A percentile compares a stretch with the other conserved stretches of the same genome.
phyloP scores from a whole-genome alignment of 1,140 invertebrate species.

The Diorhabda carinulata region DNA sequence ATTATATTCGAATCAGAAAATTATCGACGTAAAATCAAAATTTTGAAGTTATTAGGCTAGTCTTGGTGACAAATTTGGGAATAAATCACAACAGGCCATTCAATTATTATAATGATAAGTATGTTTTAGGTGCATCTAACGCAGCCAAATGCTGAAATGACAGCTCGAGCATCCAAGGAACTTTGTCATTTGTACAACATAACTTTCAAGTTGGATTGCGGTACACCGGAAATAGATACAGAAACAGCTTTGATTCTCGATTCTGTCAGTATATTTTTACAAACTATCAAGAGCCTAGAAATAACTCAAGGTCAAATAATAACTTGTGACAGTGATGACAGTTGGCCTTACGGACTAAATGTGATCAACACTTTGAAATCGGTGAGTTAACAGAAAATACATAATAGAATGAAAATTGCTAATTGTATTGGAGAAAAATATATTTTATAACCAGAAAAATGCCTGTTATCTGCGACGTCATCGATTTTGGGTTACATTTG shows the following conservation, averaged over 20 bases:
- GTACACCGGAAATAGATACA: neutral
- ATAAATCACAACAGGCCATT: no score
- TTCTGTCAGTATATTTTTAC: slow-evolving; percentile 54
- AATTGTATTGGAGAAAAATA: no score
- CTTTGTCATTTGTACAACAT: slow-evolving; percentile 5
- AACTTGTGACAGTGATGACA: slow-evolving; percentile 62
- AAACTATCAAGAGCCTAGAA: slow-evolving; percentile 6
- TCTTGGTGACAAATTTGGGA: no score
- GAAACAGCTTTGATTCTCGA: slow-evolving; percentile 54
- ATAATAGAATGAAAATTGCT: no score
- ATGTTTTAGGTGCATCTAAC: neutral
- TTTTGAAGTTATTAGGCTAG: no score
- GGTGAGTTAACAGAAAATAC: slow-evolving; percentile 50
- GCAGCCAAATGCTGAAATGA: neutral
- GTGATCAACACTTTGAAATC: slow-evolving; percentile 84
- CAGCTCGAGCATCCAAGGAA: neutral
- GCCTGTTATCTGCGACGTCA: no score
- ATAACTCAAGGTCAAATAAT: slow-evolving; percentile 1
- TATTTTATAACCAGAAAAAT: no score
- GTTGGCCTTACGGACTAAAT: slow-evolving; percentile 77
- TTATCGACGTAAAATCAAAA: no score
- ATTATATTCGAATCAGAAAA: neutral
- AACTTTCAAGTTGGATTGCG: slow-evolving; percentile 6
- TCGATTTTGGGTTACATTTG: no score
- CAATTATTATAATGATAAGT: neutral